Base-by-base conservation (phyloP, 1,140 invertebrate species). In the Drosophila orena region DNA sequence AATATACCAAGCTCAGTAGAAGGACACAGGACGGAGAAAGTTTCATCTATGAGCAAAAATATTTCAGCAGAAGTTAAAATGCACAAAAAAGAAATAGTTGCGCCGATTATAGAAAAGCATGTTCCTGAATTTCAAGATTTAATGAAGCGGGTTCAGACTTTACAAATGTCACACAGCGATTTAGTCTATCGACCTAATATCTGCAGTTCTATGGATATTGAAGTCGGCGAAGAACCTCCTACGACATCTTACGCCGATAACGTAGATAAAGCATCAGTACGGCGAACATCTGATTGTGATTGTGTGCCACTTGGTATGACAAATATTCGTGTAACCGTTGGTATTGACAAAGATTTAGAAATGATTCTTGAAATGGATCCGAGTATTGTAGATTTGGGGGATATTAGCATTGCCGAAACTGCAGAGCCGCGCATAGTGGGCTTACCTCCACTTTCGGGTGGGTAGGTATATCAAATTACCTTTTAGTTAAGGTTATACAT, bases 331-430 rank as follows among this genome's bases (percentile, higher is more conserved):
- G 93, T 94, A 22, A 93, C 93, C 34, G 93, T 94, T 65, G 94
- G 94, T 15, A 94, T 95, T 58, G 94, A 94, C 79, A 94, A 94
- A 70, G 94, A 95, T 91, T 90, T 94, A 59, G 93, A 93, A 91
- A 94, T 94, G 94, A 94, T 94, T 52, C 91, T 95, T 37, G 94
- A 95, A 78, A 94, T 94, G 94, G 94, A 95, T 90, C 94, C 94
- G 30, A 94, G 93, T 68, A 94, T 95, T 85, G 93, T 94, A 27
- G 94, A 95, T 92, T 92, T 92, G n/a, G 90, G 80, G 22, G 84
- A 83, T 58, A 69, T 77, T 43, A 30, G 69, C 14, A 49, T 64
- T 20, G 59, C 60, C 8, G 77, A 91, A 76, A 55, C 68, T 4
- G 56, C 50, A 37, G 89, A 77, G 6, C 60, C 83, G 6, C 79